These are phyloP conservation scores for Fregata magnificens DNA, from an alignment of 2,113 vertebrate genomes.

Conservation along the genomic window DNA sequence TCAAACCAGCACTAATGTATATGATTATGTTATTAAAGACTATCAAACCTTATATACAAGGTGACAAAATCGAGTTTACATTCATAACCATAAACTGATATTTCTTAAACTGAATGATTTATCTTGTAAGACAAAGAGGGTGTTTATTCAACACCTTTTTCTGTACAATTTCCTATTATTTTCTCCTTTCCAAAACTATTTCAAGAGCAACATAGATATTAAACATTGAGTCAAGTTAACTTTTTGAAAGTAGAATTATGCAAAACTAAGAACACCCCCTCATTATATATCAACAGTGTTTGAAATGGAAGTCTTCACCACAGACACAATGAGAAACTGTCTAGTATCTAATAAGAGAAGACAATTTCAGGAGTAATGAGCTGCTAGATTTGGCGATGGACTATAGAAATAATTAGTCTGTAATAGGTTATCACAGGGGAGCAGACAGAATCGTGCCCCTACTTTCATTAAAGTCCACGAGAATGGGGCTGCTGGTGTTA, in stretches of 20 bases:
- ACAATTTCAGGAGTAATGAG: neutral
- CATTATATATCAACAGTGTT: neutral
- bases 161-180: neutral
- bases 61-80: neutral
- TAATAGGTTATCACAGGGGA: neutral
- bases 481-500: neutral
- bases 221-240: neutral
- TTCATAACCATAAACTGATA: neutral
- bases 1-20: neutral
- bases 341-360: neutral
- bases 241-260: neutral
- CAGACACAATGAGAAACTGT: neutral
- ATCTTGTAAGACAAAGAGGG: neutral
- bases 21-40: neutral
- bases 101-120: neutral
- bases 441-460: neutral
- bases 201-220: neutral
- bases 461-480: neutral
- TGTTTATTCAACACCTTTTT: neutral
- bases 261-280: neutral
- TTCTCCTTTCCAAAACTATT: neutral
- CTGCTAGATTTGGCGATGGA: neutral
- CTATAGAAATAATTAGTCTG: neutral
- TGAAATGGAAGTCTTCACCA: neutral
- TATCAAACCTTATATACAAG: neutral